These are phyloP conservation scores for Hydractinia symbiolongicarpus DNA, from an alignment of 30 jellyfish, hydroid and myxozoan species.

Conservation along the genomic window DNA sequence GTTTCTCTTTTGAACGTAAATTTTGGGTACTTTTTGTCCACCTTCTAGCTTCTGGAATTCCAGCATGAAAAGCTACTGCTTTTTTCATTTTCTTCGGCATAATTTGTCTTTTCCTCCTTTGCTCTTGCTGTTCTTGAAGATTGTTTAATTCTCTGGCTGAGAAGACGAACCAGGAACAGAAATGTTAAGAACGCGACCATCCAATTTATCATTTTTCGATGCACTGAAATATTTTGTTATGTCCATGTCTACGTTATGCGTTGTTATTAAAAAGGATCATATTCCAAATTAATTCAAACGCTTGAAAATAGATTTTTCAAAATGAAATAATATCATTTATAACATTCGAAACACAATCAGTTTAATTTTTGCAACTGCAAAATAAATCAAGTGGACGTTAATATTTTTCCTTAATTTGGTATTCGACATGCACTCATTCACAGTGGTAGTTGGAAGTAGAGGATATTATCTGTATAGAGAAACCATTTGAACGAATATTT, in stretches of 20 bases:
- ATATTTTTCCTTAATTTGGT: no score
- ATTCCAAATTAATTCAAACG: no score
- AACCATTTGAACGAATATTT: conserved; percentile 19
- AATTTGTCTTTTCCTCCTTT: conserved; percentile 28
- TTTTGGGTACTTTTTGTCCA: conserved; percentile 43
- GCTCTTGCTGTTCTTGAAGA: conserved; percentile 27
- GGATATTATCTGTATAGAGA: conserved; percentile 35
- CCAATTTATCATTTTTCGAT: conserved; percentile 26
- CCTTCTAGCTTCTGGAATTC: conserved; percentile 48
- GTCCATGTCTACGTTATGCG: conserved; percentile 3
- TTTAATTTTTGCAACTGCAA: no score
- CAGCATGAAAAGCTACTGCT: conserved; percentile 37
- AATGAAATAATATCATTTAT: no score
- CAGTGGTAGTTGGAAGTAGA: conserved; percentile 42
- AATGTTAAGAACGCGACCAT: conserved; percentile 40
- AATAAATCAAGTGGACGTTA: no score
- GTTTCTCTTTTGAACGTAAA: conserved; percentile 38
- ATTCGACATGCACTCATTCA: conserved; percentile 32
- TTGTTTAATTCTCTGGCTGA: conserved; percentile 33
- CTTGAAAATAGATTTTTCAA: no score
- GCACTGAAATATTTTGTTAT: conserved; percentile 11
- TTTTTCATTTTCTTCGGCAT: conserved; percentile 33
- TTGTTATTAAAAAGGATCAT: no score
- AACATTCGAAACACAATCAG: no score
- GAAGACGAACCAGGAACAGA: conserved; percentile 33